Conservation (phyloP, 1,140 invertebrate genomes). For the Ganaspis sp. region DNA sequence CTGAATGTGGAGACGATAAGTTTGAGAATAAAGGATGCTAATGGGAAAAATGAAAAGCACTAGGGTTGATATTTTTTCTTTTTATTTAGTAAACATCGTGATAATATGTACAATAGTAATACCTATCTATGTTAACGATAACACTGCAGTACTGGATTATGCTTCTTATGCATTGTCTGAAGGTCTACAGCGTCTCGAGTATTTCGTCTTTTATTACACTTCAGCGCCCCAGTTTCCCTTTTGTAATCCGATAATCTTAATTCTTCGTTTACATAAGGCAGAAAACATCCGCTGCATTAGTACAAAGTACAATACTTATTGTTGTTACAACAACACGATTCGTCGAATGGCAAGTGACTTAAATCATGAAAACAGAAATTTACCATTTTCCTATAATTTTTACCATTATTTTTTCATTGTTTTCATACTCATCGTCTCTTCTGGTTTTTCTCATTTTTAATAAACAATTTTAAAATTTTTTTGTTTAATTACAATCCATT, state of each 20-base stretch:
- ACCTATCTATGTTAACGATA: conserved; percentile 68
- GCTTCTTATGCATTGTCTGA: conserved; percentile 34
- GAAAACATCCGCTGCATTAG: neutral
- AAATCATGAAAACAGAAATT: neutral
- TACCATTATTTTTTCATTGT: too few relatives aligned
- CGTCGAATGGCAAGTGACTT: neutral
- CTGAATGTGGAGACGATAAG: neutral
- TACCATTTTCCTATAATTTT: too few relatives aligned
- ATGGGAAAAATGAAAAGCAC: neutral
- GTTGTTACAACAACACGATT: neutral
- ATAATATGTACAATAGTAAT: conserved; percentile 68
- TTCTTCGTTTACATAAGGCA: conserved; percentile 2
- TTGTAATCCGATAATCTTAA: neutral
- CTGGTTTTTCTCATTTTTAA: too few relatives aligned
- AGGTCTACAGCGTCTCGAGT: conserved; percentile 19
- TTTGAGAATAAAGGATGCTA: neutral
- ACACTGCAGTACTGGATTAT: conserved; percentile 61
- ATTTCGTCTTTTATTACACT: conserved; percentile 14
- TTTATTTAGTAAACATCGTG: conserved; percentile 69
- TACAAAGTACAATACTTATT: neutral
- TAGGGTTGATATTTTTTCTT: conserved; percentile 30
- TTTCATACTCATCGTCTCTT: too few relatives aligned
- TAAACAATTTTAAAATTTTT: too few relatives aligned
- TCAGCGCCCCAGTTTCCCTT: neutral
- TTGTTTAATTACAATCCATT: too few relatives aligned